Evolutionary conservation across 2,113 vertebrate genomes (phyloP).

Genomic region (Hypocryptadius cinnamomeus): DNA sequence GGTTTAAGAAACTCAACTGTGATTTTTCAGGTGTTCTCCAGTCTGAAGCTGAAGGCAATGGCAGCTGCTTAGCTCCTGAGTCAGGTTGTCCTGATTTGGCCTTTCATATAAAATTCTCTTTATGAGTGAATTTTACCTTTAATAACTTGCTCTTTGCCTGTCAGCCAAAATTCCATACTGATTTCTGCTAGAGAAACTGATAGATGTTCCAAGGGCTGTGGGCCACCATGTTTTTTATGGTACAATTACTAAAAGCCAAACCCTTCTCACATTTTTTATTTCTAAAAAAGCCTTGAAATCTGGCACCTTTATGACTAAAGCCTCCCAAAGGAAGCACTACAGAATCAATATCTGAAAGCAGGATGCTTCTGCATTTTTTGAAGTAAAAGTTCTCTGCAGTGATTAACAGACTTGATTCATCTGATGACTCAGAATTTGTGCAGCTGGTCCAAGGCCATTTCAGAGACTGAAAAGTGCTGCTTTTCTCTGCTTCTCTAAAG

Average conservation of each 20-base stretch:
- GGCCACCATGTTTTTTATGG: neutral
- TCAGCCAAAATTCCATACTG: neutral
- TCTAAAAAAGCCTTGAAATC: neutral
- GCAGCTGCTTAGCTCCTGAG: neutral
- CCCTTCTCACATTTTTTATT: neutral
- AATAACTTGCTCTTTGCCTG: neutral
- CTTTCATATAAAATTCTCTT: neutral
- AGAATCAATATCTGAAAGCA: neutral
- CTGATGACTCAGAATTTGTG: slow-evolving; percentile 20
- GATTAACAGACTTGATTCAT: neutral
- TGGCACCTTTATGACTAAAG: neutral
- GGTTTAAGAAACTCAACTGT: neutral
- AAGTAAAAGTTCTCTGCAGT: neutral
- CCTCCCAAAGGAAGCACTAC: neutral
- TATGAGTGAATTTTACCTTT: neutral
- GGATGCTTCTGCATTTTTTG: neutral
- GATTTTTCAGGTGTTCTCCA: neutral
- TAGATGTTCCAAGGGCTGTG: neutral
- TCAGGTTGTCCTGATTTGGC: neutral
- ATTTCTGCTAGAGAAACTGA: neutral
- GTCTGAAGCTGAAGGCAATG: neutral
- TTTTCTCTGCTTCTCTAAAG: neutral
- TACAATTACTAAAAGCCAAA: neutral
- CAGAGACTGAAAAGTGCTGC: neutral
- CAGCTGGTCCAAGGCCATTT: slow-evolving; percentile 2